A percentile compares a stretch with the other conserved stretches of the same genome.
These are phyloP conservation scores for Antheraea assamensis DNA, from an alignment of 2,888 invertebrate species.

Conservation along the genomic window DNA sequence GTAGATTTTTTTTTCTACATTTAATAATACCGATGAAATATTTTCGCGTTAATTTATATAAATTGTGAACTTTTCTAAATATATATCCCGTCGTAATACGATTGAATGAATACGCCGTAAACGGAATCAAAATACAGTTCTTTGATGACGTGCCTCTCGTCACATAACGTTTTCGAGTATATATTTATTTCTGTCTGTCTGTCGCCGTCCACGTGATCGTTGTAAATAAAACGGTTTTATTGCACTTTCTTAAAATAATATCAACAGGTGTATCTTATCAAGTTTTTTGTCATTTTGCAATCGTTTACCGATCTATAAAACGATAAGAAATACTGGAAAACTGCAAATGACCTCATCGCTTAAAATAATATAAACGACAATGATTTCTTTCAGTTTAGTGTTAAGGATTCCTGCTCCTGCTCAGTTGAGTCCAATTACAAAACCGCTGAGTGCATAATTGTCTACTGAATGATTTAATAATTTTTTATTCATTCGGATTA, in stretches of 20 bases:
- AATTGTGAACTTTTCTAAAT: background rate
- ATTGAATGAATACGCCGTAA: background rate
- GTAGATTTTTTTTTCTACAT: background rate
- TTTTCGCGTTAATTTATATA: background rate
- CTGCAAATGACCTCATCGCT: constrained; percentile 8
- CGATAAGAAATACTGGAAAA: background rate
- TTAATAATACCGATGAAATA: background rate
- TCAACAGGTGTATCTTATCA: background rate
- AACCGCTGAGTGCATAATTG: background rate
- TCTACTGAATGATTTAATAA: background rate
- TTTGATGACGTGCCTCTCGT: background rate
- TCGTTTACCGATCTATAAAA: constrained; percentile 1
- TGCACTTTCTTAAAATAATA: constrained; percentile 5
- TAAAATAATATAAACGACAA: background rate
- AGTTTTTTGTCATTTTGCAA: constrained; percentile 2
- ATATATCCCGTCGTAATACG: background rate
- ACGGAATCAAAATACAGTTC: background rate
- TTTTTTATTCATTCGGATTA: too few relatives aligned
- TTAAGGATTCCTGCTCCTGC: background rate
- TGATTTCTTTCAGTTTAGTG: background rate
- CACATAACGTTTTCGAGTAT: constrained; percentile 4
- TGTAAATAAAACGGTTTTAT: background rate
- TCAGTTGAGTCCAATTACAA: background rate
- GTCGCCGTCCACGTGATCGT: background rate
- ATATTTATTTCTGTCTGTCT: too few relatives aligned